These are phyloP conservation scores for Tragelaphus buxtoni DNA, from an alignment of 2,113 vertebrate genomes.

Conservation along the genomic window DNA sequence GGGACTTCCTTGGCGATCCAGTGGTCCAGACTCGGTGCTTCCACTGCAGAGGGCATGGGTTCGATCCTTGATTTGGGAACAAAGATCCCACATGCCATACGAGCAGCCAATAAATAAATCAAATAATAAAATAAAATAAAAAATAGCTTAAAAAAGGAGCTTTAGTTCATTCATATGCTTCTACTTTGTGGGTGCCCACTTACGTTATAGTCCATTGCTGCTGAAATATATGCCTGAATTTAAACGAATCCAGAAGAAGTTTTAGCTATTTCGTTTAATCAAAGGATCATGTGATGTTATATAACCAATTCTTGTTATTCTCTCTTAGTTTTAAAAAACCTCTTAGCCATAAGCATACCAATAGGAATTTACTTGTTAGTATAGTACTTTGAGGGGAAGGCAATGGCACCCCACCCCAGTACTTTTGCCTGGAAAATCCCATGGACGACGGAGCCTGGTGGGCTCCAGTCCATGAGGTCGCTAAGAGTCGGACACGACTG, in stretches of 20 bases:
- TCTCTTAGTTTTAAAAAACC: background rate
- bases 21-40: background rate
- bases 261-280: background rate
- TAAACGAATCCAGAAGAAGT: background rate
- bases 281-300: background rate
- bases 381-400: background rate
- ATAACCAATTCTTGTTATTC: background rate
- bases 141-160: background rate
- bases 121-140: background rate
- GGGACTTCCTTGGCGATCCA: background rate
- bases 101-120: background rate
- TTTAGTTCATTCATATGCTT: background rate
- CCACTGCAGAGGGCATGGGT: background rate
- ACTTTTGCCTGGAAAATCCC: no score
- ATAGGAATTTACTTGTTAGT: background rate
- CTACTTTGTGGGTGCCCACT: fast-evolving
- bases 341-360: background rate
- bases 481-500: no score
- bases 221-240: background rate
- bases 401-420: no score
- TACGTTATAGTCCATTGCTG: background rate
- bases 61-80: background rate
- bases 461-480: no score
- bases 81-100: background rate
- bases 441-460: no score